These are phyloP conservation scores for Carabus problematicus DNA, from an alignment of 2,888 invertebrate species.

Conservation along the genomic window DNA sequence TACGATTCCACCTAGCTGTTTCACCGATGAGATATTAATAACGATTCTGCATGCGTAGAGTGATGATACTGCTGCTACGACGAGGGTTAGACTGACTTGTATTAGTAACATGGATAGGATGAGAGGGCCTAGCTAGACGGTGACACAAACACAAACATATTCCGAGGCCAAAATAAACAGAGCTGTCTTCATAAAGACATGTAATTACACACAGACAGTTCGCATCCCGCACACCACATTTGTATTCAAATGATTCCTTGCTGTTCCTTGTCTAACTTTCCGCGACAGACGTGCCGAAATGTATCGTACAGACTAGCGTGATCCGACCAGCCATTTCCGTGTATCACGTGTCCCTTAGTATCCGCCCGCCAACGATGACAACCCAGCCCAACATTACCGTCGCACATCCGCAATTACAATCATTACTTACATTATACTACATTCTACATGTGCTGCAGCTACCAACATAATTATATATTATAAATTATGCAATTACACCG, in stretches of 20 bases:
- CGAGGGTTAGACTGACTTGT: too few species aligned
- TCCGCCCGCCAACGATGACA: not conserved
- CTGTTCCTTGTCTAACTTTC: constrained; percentile 1
- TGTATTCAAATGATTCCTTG: constrained; percentile 4
- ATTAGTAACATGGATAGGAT: too few species aligned
- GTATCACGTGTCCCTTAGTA: constrained; percentile 8
- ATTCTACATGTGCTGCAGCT: not conserved
- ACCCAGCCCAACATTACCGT: too few species aligned
- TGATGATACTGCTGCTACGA: too few species aligned
- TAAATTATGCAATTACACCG: too few species aligned
- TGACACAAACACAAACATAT: constrained; percentile 9
- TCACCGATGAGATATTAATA: too few species aligned
- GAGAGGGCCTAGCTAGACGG: not conserved
- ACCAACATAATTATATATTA: not conserved
- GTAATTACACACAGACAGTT: constrained; percentile 24
- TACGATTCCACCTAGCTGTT: too few species aligned
- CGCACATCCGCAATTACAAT: too few species aligned
- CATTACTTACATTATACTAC: too few species aligned
- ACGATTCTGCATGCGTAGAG: too few species aligned
- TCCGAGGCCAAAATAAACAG: constrained; percentile 25
- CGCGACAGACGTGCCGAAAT: constrained; percentile 4
- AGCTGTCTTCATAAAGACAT: constrained; percentile 16
- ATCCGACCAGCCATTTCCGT: constrained; percentile 1
- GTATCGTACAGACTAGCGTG: not conserved
- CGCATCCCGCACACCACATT: not conserved